Base-by-base conservation (phyloP, 2,797 vertebrate genomes). In the Macrochelys suwanniensis region DNA sequence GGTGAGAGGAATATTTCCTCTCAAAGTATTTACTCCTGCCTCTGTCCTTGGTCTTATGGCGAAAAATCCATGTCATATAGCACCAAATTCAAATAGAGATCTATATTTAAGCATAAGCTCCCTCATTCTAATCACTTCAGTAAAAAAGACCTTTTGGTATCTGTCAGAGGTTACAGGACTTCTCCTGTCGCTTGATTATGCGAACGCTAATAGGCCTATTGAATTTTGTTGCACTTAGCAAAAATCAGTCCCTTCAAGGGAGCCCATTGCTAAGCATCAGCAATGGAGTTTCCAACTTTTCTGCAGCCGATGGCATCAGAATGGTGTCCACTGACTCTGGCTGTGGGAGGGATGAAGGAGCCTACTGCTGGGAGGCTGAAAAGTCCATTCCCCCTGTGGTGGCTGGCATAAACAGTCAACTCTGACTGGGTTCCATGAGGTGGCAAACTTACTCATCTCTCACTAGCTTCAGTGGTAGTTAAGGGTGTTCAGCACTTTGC, bases 361-460 rank as follows among this genome's bases (percentile, higher is more conserved):
- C 37, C 61, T 85, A 45, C 45, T 51, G 6, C 21, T 71, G 59
- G 25, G 25, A 10, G 45, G 25, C 13, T 3, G 80, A 37, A 59
- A 87, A 82, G 76, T 7, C 15, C 76, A 3, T 10, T n/a, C 26
- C 49, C 45, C 26, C 45, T 77, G 0, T 1, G 16, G 5, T 28
- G 49, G 53, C 49, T 85, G 80, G 56, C 23, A 19, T 0, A 0
- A 45, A 10, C 13, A 84, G 15, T 31, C 61, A 57, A 76, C 86
- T 7, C 26, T 57, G 23, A 8, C 0, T 0, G 71, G 49, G 51
- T 0, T 28, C 42, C 1, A 49, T 54, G 26, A 77, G 7, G 45
- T 53, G 53, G 17, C 0, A 0, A 23, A 13, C 17, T 7, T 76
- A 4, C 0, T 80, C 45, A 37, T 57, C 6, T 1, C 50, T 17